These are phyloP conservation scores for Enhydra lutris DNA, from an alignment of 2,113 vertebrate species.

Conservation along the genomic window DNA sequence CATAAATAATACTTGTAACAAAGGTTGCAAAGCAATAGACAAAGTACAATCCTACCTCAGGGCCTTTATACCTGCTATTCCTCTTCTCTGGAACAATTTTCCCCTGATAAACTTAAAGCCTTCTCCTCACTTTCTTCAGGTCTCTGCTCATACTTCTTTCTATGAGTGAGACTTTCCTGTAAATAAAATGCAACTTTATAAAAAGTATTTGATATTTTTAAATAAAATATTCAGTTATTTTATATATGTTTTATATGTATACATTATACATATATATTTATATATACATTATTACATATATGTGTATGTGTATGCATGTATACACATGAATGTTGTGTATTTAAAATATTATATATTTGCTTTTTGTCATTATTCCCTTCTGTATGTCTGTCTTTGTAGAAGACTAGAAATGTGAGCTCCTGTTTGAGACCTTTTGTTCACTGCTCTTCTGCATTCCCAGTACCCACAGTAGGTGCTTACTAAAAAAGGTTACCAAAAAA, in stretches of 20 bases:
- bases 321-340: neutral
- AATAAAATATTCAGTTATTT: neutral
- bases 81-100: neutral
- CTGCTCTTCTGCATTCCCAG: neutral
- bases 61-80: neutral
- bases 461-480: neutral
- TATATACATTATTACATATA: too few species aligned
- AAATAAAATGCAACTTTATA: neutral
- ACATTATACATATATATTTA: neutral
- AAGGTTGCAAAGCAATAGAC: neutral
- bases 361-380: neutral
- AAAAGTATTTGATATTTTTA: neutral
- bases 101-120: neutral
- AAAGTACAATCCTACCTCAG: neutral
- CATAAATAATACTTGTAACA: neutral
- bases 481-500: neutral
- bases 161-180: neutral
- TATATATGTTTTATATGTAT: neutral
- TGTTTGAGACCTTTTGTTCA: neutral
- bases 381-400: neutral
- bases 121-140: neutral
- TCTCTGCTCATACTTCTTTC: neutral
- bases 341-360: neutral
- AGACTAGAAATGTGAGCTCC: neutral
- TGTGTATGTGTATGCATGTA: neutral